Base-by-base conservation (phyloP, 2,888 invertebrate species). In the Orthonychiurus folsomi region DNA sequence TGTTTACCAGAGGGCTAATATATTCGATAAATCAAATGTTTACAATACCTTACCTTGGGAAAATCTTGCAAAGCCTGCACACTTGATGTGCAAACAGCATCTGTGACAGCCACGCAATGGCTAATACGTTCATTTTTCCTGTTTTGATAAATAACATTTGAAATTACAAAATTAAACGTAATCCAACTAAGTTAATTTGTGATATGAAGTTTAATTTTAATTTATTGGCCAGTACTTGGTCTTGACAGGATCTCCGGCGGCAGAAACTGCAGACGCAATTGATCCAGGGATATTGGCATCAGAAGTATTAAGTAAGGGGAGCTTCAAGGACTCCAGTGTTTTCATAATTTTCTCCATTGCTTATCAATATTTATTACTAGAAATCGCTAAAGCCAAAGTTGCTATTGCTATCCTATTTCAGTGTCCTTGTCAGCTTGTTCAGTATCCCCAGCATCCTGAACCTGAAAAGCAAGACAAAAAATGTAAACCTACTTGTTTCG, bases 121-220 rank as follows among this genome's bases (percentile, higher is more conserved):
- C 81, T 79, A 64, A 88, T 83, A 77, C 87, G 88, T 69, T 89
- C 89, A 74, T 87, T 88, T 79, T 85, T 86, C 75, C 86, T 86
- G 75, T n/a, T n/a, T n/a, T n/a, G n/a, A 20, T 12, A 58, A 48
- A 18, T 3, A 58, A 58, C n/a, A n/a, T n/a, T n/a, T n/a, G n/a
- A n/a, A n/a, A n/a, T n/a, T 18, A 58, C 12, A 47, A 37, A 48
- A 48, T 47, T 2, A 21, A 58, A 24, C 48, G 15, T 47, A 15
- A 47, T 47, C 48, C 12, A 47, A 47, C 53, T 53, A 9, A 21
- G n/a, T n/a, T n/a, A n/a, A n/a, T n/a, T n/a, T n/a, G n/a, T n/a
- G n/a, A n/a, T n/a, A n/a, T n/a, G n/a, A n/a, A n/a, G n/a, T n/a
- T n/a, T n/a, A n/a, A n/a, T n/a, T n/a, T n/a, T n/a, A n/a, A n/a